phyloP scores from a whole-genome alignment of 2,888 invertebrate species.

The Ceramica pisi region DNA sequence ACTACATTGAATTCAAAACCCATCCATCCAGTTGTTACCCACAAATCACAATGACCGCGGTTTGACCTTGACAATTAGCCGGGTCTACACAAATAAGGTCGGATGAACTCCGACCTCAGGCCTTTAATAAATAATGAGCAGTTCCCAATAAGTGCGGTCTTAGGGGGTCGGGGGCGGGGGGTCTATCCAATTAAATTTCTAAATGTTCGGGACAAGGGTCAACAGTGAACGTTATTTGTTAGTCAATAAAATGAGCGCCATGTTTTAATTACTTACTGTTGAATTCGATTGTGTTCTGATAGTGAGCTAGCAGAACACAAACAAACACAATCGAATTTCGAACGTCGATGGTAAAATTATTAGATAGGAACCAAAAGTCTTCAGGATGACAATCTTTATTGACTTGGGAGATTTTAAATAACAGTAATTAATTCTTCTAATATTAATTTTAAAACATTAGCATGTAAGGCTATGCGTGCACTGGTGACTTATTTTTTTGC shows the following conservation, averaged over 20 bases:
- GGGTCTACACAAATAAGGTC: conserved; percentile 28
- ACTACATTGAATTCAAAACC: neutral
- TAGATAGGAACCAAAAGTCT: too few species aligned
- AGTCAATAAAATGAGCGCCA: neutral
- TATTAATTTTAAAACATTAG: too few species aligned
- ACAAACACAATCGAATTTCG: too few species aligned
- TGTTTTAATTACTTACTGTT: neutral
- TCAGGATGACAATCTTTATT: too few species aligned
- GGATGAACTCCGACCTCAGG: conserved; percentile 17
- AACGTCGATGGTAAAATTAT: too few species aligned
- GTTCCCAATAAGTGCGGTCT: neutral
- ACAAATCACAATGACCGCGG: conserved; percentile 2
- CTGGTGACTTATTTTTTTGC: too few species aligned
- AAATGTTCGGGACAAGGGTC: neutral
- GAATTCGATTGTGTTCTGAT: neutral
- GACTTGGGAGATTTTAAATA: too few species aligned
- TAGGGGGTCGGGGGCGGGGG: too few species aligned
- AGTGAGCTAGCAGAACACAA: too few species aligned
- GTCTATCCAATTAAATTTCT: conserved; percentile 31
- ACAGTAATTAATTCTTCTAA: too few species aligned
- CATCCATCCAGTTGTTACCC: conserved; percentile 4
- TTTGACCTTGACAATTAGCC: conserved; percentile 36
- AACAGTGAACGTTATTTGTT: conserved; percentile 1
- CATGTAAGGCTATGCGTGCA: too few species aligned
- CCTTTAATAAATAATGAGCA: conserved; percentile 51